A percentile compares a stretch with the other conserved stretches of the same genome.
These are phyloP conservation scores for Apantesis nais DNA, from an alignment of 2,888 invertebrate species.

Conservation along the genomic window DNA sequence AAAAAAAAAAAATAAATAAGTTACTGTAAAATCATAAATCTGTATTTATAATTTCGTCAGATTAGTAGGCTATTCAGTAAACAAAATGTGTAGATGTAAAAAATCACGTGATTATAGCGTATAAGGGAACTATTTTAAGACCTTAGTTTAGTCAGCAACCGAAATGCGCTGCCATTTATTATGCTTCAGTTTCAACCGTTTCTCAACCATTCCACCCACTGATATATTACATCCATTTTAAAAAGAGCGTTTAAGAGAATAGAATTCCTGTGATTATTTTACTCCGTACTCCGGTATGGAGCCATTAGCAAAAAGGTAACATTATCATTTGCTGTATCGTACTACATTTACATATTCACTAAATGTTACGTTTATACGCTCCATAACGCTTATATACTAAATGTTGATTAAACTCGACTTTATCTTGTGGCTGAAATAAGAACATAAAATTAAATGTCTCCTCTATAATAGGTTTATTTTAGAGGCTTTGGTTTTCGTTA, in stretches of 20 bases:
- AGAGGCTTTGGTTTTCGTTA: too few species aligned
- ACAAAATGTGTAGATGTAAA: not conserved
- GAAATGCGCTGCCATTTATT: not conserved
- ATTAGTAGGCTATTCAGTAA: not conserved
- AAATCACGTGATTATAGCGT: not conserved
- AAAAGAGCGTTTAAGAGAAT: not conserved
- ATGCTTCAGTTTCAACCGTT: not conserved
- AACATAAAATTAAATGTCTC: not conserved
- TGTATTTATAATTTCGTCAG: not conserved
- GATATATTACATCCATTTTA: slow-evolving; percentile 3
- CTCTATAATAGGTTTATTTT: too few species aligned
- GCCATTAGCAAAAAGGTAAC: not conserved
- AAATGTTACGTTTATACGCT: not conserved
- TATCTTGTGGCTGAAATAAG: not conserved
- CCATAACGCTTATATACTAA: not conserved
- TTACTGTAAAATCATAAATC: too few species aligned
- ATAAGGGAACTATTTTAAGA: not conserved
- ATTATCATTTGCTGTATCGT: not conserved
- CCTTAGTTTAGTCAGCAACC: not conserved
- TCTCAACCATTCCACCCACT: not conserved
- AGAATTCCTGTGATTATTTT: slow-evolving; percentile 1
- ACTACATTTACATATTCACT: not conserved
- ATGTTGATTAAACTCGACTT: not conserved
- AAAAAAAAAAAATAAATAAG: too few species aligned
- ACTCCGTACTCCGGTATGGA: not conserved